Evolutionary conservation across 2,888 invertebrate genomes (phyloP).

Genomic region (Folsomia manolachei): DNA sequence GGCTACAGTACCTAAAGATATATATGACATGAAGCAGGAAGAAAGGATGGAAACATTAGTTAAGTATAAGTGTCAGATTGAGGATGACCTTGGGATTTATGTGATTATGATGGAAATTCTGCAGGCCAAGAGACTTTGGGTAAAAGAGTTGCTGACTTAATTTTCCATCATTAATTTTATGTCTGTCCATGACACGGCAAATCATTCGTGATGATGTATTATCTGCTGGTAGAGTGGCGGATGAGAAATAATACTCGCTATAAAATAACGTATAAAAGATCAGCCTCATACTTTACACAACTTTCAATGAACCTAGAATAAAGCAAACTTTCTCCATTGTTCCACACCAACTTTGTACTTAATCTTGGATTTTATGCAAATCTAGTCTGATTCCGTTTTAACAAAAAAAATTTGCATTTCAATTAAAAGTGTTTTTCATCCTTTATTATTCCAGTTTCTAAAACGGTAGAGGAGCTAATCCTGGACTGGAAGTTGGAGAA

Average conservation of each 20-base stretch:
- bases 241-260: background rate
- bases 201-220: background rate
- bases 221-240: no score
- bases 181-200: background rate
- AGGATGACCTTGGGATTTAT: background rate
- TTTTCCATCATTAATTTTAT: background rate
- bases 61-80: no score
- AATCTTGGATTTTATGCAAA: background rate
- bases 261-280: no score
- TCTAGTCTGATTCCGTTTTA: background rate
- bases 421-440: no score
- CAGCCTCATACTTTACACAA: no score
- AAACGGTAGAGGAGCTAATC: conserved; percentile 56
- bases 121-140: background rate
- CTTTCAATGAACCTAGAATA: no score
- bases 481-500: conserved; percentile 54
- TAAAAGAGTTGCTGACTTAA: background rate
- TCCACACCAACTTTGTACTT: background rate
- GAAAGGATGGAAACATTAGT: no score
- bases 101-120: background rate
- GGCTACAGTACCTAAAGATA: background rate
- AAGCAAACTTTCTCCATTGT: background rate
- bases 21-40: no score
- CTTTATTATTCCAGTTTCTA: conserved; percentile 57
- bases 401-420: background rate